Evolutionary conservation across 2,888 invertebrate species (phyloP).

Genomic region (Octonoba sinensis): DNA sequence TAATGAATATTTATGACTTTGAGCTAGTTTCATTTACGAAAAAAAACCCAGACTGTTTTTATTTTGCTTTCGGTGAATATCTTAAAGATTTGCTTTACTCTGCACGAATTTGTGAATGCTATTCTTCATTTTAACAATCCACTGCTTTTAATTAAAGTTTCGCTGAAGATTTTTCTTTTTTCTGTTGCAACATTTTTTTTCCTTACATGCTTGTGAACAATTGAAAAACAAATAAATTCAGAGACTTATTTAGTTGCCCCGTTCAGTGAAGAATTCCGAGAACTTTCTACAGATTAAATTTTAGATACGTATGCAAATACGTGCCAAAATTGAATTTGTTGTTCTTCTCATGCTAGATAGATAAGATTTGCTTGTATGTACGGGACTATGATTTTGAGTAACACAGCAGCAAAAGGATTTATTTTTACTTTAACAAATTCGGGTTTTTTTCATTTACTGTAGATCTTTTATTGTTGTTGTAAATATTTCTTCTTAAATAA

Average conservation of each 20-base stretch:
- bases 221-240: constrained; percentile 9
- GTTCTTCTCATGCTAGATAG: neutral
- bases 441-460: too few species aligned
- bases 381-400: too few species aligned
- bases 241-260: too few species aligned
- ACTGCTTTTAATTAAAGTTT: constrained; percentile 35
- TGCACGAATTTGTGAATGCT: constrained; percentile 15
- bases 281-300: too few species aligned
- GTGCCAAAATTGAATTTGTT: constrained; percentile 3
- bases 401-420: too few species aligned
- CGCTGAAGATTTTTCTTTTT: neutral
- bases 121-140: constrained; percentile 37
- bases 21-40: constrained; percentile 12
- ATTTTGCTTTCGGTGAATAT: constrained; percentile 4
- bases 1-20: constrained; percentile 54
- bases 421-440: too few species aligned
- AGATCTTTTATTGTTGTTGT: too few species aligned
- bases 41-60: constrained; percentile 11
- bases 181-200: neutral
- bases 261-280: too few species aligned
- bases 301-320: neutral
- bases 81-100: neutral
- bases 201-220: constrained; percentile 5
- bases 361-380: too few species aligned
- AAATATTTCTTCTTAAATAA: too few species aligned